These are phyloP conservation scores for Ericerus pela DNA, from an alignment of 1,140 invertebrate species.

Conservation along the genomic window DNA sequence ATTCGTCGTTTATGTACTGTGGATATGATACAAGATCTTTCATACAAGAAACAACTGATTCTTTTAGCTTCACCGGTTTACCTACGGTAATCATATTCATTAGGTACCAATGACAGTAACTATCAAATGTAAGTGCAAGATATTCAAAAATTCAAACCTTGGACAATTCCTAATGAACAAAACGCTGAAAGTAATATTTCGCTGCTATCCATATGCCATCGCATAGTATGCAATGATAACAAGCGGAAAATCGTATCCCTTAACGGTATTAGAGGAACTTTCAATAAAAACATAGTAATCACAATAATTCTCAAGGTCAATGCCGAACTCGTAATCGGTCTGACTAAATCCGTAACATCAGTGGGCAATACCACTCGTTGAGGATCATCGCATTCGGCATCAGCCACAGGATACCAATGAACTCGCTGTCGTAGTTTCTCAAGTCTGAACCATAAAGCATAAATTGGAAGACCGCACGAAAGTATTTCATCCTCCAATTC, in stretches of 20 bases:
- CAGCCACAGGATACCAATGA: conserved; percentile 40
- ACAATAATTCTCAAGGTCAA: neutral
- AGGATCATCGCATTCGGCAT: conserved; percentile 33
- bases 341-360: conserved; percentile 45
- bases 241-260: neutral
- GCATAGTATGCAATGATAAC: neutral
- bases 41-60: neutral
- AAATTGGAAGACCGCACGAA: conserved; percentile 42
- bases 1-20: conserved; percentile 39
- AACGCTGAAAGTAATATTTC: neutral
- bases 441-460: conserved; percentile 47
- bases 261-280: neutral
- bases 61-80: too few species aligned
- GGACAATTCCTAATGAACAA: neutral
- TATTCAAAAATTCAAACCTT: neutral
- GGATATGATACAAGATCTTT: conserved; percentile 30
- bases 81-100: too few species aligned
- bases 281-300: neutral
- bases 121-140: too few species aligned
- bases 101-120: too few species aligned
- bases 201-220: neutral
- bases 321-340: conserved; percentile 38
- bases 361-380: conserved; percentile 43
- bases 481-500: conserved; percentile 46
- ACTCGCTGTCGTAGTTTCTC: conserved; percentile 44